Conservation (phyloP, 2,113 vertebrate species). For the Oreocharis arfaki region DNA sequence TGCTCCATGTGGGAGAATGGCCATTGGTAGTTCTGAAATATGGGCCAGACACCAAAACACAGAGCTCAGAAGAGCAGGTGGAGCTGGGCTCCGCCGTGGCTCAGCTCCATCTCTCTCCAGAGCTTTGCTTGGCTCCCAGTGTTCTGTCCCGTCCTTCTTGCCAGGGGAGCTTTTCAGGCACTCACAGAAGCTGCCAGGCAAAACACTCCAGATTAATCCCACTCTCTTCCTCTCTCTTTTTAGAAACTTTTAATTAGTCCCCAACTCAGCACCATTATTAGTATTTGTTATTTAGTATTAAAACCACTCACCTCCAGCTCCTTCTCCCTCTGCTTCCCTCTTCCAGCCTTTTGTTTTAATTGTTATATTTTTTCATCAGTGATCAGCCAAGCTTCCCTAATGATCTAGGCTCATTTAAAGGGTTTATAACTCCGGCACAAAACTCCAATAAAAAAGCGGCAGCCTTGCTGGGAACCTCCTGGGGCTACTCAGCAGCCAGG, state of each 20-base stretch:
- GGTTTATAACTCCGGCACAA: constrained; percentile 68
- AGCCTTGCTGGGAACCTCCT: constrained; percentile 59
- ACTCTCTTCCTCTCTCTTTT: constrained; percentile 53
- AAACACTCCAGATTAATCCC: constrained; percentile 50
- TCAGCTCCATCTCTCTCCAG: not conserved
- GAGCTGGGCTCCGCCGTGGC: accelerated
- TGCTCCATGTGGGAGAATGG: not conserved
- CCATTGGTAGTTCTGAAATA: not conserved
- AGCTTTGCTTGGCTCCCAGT: not conserved
- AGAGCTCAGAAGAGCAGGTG: not conserved
- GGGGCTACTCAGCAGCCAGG: constrained; percentile 57
- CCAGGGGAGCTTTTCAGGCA: not conserved
- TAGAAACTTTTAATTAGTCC: constrained; percentile 77
- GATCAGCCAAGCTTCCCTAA: constrained; percentile 78
- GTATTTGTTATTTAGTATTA: constrained; percentile 78
- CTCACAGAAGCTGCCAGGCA: constrained; percentile 5
- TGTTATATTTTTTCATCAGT: constrained; percentile 78
- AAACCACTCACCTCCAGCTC: constrained; percentile 44
- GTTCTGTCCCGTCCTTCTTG: not conserved
- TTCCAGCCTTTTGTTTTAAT: constrained; percentile 71
- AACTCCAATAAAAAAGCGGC: constrained; percentile 72
- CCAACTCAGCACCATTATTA: constrained; percentile 66
- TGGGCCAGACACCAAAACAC: not conserved
- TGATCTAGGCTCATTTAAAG: constrained; percentile 76
- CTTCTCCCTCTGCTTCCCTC: constrained; percentile 26